Conservation (phyloP, 2,797 vertebrate species). For the Furcifer pardalis region DNA sequence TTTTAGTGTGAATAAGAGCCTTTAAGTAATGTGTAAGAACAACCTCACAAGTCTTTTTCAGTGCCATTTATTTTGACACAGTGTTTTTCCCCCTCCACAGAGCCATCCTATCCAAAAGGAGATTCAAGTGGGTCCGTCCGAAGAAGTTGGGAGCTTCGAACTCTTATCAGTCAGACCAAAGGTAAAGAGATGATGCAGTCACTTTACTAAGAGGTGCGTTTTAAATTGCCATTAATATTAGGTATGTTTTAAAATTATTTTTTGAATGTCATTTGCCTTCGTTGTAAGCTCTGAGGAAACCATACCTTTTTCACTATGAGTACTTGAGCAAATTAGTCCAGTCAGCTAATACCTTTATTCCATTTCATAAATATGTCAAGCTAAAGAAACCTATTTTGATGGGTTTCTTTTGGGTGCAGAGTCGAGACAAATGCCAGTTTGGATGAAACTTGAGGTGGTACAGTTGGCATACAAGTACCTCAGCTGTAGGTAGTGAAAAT, state of each 20-base stretch:
- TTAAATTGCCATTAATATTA: not conserved
- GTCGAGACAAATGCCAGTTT: not conserved
- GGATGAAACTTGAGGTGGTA: not conserved
- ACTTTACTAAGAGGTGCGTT: not conserved
- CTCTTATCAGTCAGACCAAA: slow-evolving; percentile 91
- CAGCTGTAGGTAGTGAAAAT: not conserved
- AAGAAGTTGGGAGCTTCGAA: slow-evolving; percentile 95
- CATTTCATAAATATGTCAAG: not conserved
- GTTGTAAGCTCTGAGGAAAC: no score
- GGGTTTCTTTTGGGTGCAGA: no score
- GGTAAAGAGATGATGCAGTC: slow-evolving; percentile 73
- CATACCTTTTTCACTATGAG: not conserved
- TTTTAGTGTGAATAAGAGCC: not conserved
- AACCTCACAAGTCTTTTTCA: not conserved
- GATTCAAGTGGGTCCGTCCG: slow-evolving; percentile 82
- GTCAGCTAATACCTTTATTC: not conserved
- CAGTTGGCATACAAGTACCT: not conserved
- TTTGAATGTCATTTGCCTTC: slow-evolving; percentile 4
- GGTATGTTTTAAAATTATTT: not conserved
- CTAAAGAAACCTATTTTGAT: not conserved
- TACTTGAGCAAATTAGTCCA: not conserved
- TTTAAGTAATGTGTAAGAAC: not conserved
- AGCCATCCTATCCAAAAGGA: slow-evolving; percentile 91
- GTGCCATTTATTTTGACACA: slow-evolving; percentile 26
- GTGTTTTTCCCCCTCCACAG: slow-evolving; percentile 70